phyloP scores from a whole-genome alignment of 2,113 vertebrate species.

The Corythaixoides concolor region DNA sequence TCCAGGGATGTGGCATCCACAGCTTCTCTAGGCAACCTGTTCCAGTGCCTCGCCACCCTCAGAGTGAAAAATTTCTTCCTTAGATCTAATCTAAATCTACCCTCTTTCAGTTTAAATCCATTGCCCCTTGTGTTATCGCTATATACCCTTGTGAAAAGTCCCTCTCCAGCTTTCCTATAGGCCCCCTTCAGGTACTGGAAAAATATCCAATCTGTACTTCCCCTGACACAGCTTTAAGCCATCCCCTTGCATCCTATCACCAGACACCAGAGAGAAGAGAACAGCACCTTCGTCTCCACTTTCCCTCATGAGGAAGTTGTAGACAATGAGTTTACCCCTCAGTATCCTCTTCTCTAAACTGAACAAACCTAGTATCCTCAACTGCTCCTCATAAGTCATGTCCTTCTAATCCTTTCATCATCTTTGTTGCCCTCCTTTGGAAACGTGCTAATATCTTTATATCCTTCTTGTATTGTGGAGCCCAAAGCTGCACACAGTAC shows the following conservation, averaged over 20 bases:
- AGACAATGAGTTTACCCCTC: not conserved
- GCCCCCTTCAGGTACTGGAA: too few species aligned
- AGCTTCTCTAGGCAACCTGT: too few species aligned
- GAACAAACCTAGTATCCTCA: not conserved
- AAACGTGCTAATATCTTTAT: not conserved
- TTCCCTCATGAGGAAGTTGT: not conserved
- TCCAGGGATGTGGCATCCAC: too few species aligned
- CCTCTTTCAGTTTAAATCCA: too few species aligned
- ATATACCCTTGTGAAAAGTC: too few species aligned
- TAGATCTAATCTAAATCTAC: too few species aligned
- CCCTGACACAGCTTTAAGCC: not conserved
- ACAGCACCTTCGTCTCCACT: not conserved
- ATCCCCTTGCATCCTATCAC: fast-evolving
- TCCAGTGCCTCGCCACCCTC: too few species aligned
- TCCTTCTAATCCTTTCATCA: not conserved
- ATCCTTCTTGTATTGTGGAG: not conserved
- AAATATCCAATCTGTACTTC: not conserved
- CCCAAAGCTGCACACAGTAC: not conserved
- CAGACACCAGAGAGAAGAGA: not conserved
- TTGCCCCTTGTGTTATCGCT: too few species aligned
- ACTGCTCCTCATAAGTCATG: not conserved
- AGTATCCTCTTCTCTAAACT: not conserved
- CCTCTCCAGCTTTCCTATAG: too few species aligned
- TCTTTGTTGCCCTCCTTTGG: not conserved
- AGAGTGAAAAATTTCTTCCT: too few species aligned